A percentile compares a stretch with the other conserved stretches of the same genome.
Evolutionary conservation across 1,140 invertebrate genomes (phyloP).

Genomic region (Procambarus clarkii): DNA sequence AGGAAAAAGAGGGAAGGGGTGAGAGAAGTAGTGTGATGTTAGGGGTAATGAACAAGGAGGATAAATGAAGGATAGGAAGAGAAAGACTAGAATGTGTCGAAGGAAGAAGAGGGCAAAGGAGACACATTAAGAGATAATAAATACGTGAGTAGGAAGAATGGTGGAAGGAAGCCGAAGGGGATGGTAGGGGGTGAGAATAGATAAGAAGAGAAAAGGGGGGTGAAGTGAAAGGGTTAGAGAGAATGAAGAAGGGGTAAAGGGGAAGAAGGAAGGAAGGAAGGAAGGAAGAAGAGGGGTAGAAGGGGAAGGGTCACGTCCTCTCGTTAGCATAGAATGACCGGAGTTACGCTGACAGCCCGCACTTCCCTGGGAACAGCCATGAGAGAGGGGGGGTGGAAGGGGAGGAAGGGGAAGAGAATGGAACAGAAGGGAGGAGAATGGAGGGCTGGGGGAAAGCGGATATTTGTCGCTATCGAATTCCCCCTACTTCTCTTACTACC

Average conservation of each 20-base stretch:
- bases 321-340: conserved; percentile 35
- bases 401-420: no score
- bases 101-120: no score
- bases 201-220: not conserved
- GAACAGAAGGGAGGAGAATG: no score
- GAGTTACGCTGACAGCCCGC: not conserved
- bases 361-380: not conserved
- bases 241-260: not conserved
- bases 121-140: no score
- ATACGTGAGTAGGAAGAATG: no score
- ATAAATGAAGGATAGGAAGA: no score
- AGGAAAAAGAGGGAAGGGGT: not conserved
- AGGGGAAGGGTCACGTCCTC: not conserved
- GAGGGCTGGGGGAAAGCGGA: no score
- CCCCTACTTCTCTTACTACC: not conserved
- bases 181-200: no score
- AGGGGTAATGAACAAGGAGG: not conserved
- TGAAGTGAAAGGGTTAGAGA: not conserved
- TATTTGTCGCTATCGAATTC: not conserved
- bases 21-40: not conserved
- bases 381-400: no score
- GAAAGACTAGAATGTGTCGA: no score
- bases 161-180: no score
- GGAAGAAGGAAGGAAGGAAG: not conserved
- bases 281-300: not conserved